A percentile compares a stretch with the other conserved stretches of the same genome.
Conservation (phyloP, 2,113 vertebrate species). For the Peromyscus leucopus region DNA sequence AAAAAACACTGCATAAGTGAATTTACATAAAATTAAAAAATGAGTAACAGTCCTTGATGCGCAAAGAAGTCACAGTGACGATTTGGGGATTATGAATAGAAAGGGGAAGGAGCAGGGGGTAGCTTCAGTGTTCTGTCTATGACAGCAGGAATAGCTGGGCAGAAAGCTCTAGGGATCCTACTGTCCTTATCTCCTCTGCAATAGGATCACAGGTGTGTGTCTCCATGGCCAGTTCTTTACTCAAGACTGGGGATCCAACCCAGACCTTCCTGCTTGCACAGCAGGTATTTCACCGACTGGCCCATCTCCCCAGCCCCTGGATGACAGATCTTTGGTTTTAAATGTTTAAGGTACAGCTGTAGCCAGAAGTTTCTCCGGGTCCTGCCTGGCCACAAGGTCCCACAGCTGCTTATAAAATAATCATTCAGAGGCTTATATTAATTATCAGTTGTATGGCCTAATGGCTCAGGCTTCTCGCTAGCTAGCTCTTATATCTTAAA, state of each 20-base stretch:
- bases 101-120: not conserved
- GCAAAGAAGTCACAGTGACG: not conserved
- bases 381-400: too few relatives aligned
- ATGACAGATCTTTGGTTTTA: constrained; percentile 54
- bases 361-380: too few relatives aligned
- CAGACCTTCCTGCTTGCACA: too few relatives aligned
- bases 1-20: not conserved
- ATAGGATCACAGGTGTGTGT: not conserved
- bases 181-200: too few relatives aligned
- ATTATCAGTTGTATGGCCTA: too few relatives aligned
- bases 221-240: not conserved
- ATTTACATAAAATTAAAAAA: constrained; percentile 51
- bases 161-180: not conserved
- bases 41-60: not conserved
- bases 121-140: not conserved
- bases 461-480: too few relatives aligned
- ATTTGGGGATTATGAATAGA: not conserved
- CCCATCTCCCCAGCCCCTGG: not conserved
- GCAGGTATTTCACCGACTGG: not conserved
- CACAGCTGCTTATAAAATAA: too few relatives aligned
- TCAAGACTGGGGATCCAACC: not conserved
- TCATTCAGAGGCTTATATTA: too few relatives aligned
- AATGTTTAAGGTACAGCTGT: not conserved
- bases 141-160: not conserved
- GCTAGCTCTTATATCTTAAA: too few relatives aligned